Evolutionary conservation across 2,797 vertebrate genomes (phyloP), one percentile per base, ranked within the genome.

Genomic region (Euthynnus affinis): DNA sequence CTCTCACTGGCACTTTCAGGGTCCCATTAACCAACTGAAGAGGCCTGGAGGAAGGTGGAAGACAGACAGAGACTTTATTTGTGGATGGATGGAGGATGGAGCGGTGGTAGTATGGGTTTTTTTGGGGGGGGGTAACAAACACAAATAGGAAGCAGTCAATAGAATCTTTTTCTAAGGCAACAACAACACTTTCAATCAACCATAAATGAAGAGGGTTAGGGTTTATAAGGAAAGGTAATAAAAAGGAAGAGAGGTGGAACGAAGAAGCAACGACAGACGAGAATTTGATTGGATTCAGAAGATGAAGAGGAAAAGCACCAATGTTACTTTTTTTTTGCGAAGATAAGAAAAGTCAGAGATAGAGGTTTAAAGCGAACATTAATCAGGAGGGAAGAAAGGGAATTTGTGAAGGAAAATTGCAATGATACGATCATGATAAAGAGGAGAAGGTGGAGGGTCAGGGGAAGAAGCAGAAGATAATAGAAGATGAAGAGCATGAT

Each of bases 11-110:
- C 62, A 73, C 64, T 70, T 55, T 66, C 32, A 40, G 23, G 56
- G 52, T 74, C 67, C 46, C 67, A 72, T 68, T 75, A 74, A 82
- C 58, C 42, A 55, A 27, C 63, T 84, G 51, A 55, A 23, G 14
- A 60, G 13, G 76, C 61, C 42, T 27, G 22, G 18, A 73, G 40
- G 52, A 71, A 29, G 29, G 27, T 55, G 68, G 23, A 65, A 56
- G 74, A 20, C 22, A 40, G 25, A 40, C 7, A 7, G 65, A 7
- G 65, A 44, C 49, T 80, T 27, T 57, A 32, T 80, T 70, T 81
- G 60, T 44, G 10, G 13, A 8, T 5, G 27, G 57, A 51, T 60
- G 37, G 10, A 48, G 18, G 59, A 58, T 23, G 34, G 40, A 55
- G 20, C 58, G 23, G 2, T n/a, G 23, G 48, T 9, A 14, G 25